Conservation (phyloP, 2,113 vertebrate genomes). For the Entomyzon cyanotis region DNA sequence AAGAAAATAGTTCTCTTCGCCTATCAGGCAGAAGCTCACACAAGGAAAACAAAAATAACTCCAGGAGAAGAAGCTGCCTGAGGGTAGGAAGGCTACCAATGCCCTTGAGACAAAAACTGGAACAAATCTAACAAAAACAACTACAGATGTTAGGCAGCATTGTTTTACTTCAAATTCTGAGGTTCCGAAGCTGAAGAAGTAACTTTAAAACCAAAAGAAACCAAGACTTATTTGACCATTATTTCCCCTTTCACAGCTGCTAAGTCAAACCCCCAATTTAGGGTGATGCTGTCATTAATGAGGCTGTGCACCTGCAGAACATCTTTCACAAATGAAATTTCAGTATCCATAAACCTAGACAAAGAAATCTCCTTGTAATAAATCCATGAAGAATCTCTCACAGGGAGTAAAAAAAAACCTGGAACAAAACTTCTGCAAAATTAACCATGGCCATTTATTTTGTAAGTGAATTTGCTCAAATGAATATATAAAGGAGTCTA, state of each 20-base stretch:
- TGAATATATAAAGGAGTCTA: neutral
- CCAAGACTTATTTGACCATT: neutral
- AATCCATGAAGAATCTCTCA: neutral
- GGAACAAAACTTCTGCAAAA: neutral
- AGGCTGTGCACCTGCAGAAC: neutral
- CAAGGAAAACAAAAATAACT: conserved; percentile 8
- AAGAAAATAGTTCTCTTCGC: neutral
- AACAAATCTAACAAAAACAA: neutral
- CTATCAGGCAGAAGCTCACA: neutral
- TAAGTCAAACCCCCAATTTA: neutral
- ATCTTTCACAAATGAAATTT: neutral
- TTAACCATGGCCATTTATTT: neutral
- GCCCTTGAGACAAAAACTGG: conserved; percentile 10
- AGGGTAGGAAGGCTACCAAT: neutral
- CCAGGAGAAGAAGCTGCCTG: neutral
- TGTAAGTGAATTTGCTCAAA: neutral
- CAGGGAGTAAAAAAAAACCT: neutral
- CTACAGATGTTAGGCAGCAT: neutral
- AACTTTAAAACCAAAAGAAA: neutral
- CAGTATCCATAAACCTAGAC: neutral
- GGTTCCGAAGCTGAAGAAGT: neutral
- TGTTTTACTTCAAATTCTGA: neutral
- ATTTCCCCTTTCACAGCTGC: neutral
- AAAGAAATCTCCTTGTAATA: neutral
- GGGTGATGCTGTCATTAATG: neutral